Base-by-base conservation (phyloP, 2,797 vertebrate genomes). In the Poeciliopsis infans region DNA sequence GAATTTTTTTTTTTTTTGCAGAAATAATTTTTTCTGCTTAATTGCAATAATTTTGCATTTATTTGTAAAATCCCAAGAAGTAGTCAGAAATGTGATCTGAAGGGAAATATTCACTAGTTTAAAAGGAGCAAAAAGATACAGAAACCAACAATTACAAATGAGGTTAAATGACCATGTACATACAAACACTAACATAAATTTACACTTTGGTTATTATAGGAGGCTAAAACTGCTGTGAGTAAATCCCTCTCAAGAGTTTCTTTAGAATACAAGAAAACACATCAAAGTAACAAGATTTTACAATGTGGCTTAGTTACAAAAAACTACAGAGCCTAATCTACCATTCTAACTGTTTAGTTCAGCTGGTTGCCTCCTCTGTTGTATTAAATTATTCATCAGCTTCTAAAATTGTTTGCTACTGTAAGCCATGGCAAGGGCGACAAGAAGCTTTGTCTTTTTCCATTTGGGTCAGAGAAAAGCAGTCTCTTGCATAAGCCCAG, bases 401-500 rank as follows among this genome's bases (percentile, higher is more conserved):
- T 77, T 85, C 87, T 86, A 88, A 86, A 88, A 85, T 74, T 82
- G 83, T n/a, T 5, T 31, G 80, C 81, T 75, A 82, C 87, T 78
- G 89, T 81, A 87, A 72, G 47, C 39, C 45, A 16, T 1, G 55
- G 75, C 75, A 43, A 61, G 82, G 80, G 85, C 41, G 43, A 77
- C 88, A 80, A 79, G 55, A 81, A 78, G 79, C 85, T 89, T 87
- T 88, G 88, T 92, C 88, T 89, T 77, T 70, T 79, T 87, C 88
- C 85, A 90, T 91, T 87, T 91, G 88, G 90, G 89, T 92, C 90
- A 89, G 78, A 86, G 82, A 33, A 75, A 81, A 79, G 77, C 75
- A 77, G 41, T 51, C n/a, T 33, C 79, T 91, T 90, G 85, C 78
- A 12, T 89, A 88, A 93, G 59, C 55, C 43, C 69, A 0, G 75